Evolutionary conservation across 2,888 invertebrate genomes (phyloP).

Genomic region (Hofmannophila pseudospretella): DNA sequence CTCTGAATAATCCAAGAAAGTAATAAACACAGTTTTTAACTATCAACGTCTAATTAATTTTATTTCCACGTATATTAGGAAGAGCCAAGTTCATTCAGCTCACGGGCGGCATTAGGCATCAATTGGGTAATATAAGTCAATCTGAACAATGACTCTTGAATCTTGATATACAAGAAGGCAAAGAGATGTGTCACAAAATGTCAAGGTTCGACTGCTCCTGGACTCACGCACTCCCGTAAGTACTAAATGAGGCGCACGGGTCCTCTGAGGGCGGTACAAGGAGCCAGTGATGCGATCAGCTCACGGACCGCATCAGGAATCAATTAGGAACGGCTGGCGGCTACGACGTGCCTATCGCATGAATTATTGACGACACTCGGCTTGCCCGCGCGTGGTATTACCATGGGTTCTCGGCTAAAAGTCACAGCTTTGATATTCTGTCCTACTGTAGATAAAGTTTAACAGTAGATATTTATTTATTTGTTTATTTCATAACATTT

Average conservation of each 20-base stretch:
- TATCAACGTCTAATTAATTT: too few species aligned
- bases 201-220: slow-evolving; percentile 28
- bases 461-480: too few species aligned
- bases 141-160: too few species aligned
- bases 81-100: too few species aligned
- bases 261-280: slow-evolving; percentile 64
- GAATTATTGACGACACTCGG: slow-evolving; percentile 69
- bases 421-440: slow-evolving; percentile 16
- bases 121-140: too few species aligned
- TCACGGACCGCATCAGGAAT: slow-evolving; percentile 72
- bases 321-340: slow-evolving; percentile 72
- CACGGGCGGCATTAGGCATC: too few species aligned
- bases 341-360: slow-evolving; percentile 68
- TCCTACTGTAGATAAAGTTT: not conserved
- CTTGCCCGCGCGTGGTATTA: slow-evolving; percentile 38
- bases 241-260: slow-evolving; percentile 68
- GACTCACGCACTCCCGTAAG: slow-evolving; percentile 45
- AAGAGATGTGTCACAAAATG: too few species aligned
- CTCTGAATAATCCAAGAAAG: too few species aligned
- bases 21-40: too few species aligned
- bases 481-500: too few species aligned
- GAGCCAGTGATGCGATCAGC: slow-evolving; percentile 72
- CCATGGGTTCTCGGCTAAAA: slow-evolving; percentile 42
- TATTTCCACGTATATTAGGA: too few species aligned
- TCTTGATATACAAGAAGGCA: too few species aligned